Evolutionary conservation across 2,797 vertebrate species (phyloP).

Genomic region (Enteromius afrohamiltoni): DNA sequence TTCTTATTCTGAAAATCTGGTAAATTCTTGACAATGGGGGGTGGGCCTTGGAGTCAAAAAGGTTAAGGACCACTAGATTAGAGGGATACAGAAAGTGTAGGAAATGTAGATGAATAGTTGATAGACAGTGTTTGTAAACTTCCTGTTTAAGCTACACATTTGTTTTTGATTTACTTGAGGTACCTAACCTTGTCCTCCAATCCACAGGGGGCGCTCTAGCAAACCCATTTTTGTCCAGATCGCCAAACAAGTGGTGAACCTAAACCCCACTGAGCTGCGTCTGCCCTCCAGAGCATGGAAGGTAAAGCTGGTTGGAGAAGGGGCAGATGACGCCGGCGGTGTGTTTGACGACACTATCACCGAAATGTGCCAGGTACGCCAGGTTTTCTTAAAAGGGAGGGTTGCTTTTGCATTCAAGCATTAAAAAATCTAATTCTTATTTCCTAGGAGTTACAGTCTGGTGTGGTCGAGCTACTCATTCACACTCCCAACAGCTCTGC

Average conservation of each 20-base stretch:
- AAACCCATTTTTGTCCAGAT: constrained; percentile 86
- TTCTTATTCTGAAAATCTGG: neutral
- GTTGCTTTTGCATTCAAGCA: neutral
- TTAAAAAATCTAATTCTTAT: neutral
- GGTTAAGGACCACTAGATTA: neutral
- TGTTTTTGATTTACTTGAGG: neutral
- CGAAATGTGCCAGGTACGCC: constrained; percentile 82
- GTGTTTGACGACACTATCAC: constrained; percentile 87
- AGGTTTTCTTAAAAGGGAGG: neutral
- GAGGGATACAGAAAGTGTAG: neutral
- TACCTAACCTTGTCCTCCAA: neutral
- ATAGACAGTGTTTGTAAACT: neutral
- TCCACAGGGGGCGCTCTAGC: constrained; percentile 79
- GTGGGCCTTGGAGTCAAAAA: neutral
- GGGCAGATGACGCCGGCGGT: constrained; percentile 83
- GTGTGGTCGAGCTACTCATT: constrained; percentile 82
- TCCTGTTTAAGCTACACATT: neutral
- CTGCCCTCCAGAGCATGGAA: constrained; percentile 85
- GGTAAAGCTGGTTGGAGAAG: constrained; percentile 84
- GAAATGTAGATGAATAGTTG: neutral
- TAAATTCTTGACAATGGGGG: neutral
- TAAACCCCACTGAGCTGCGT: constrained; percentile 82
- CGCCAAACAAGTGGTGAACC: constrained; percentile 81
- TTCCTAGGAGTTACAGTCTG: constrained; percentile 80
- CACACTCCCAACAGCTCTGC: constrained; percentile 82